These are phyloP conservation scores for Scaptomyza reducta DNA, from an alignment of 2,888 invertebrate genomes.

Conservation along the genomic window DNA sequence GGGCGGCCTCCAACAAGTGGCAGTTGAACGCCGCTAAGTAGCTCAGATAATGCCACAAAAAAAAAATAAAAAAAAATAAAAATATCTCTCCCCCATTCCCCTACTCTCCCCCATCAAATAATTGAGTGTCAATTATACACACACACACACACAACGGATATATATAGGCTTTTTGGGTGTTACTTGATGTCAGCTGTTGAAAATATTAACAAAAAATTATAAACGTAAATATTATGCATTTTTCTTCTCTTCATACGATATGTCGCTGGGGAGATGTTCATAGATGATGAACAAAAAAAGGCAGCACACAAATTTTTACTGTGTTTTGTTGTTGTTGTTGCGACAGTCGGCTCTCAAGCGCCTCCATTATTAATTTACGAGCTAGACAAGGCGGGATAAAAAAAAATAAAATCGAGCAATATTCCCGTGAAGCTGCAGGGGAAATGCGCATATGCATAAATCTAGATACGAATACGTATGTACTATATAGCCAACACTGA, in stretches of 20 bases:
- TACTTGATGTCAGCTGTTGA: constrained; percentile 74
- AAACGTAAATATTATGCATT: constrained; percentile 77
- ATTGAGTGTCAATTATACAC: constrained; percentile 76
- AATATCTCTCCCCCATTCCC: constrained; percentile 16
- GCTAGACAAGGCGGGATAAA: constrained; percentile 30
- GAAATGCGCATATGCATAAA: constrained; percentile 20
- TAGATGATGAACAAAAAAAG: not conserved
- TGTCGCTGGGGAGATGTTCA: constrained; percentile 1
- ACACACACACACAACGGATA: constrained; percentile 33
- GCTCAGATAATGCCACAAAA: constrained; percentile 71
- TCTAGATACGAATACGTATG: not conserved
- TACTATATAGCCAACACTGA: not conserved
- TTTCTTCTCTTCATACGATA: too few species aligned
- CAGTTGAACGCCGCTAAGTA: constrained; percentile 76
- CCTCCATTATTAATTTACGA: constrained; percentile 73
- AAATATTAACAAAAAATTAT: constrained; percentile 75
- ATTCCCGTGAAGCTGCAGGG: constrained; percentile 23
- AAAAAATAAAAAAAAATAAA: constrained; percentile 21
- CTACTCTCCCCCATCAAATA: too few species aligned
- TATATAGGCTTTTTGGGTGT: constrained; percentile 47
- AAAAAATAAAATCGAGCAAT: constrained; percentile 23
- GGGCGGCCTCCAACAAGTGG: constrained; percentile 58
- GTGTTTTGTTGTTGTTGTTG: constrained; percentile 44
- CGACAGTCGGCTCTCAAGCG: constrained; percentile 47
- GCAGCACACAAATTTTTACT: constrained; percentile 43